Percentiles rank a stretch among this genome's conserved stretches.
Evolutionary conservation across 2,888 invertebrate genomes (phyloP).

Genomic region (Phengaris alcon): DNA sequence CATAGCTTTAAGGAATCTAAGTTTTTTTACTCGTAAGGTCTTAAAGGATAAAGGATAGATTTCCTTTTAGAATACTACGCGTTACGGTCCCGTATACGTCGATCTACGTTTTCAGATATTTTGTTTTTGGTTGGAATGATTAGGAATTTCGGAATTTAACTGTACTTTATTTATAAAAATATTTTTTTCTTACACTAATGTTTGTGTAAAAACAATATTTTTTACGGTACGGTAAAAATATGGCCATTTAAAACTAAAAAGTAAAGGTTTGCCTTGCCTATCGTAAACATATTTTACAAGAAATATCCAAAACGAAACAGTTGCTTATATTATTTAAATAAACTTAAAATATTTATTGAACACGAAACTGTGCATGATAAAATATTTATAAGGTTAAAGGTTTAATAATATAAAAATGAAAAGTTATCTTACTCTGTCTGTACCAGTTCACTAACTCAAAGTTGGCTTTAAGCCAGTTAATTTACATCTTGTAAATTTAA

Average conservation of each 20-base stretch:
- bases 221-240: too few relatives aligned
- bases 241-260: too few relatives aligned
- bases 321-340: too few relatives aligned
- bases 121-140: not conserved
- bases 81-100: not conserved
- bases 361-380: too few relatives aligned
- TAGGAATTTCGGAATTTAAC: not conserved
- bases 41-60: slow-evolving; percentile 65
- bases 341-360: too few relatives aligned
- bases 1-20: slow-evolving; percentile 71
- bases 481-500: not conserved
- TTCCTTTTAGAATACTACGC: slow-evolving; percentile 33
- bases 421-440: not conserved
- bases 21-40: slow-evolving; percentile 67
- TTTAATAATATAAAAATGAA: not conserved
- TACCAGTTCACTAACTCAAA: not conserved
- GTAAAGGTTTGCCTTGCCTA: too few relatives aligned
- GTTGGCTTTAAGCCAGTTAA: slow-evolving; percentile 16
- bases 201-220: too few relatives aligned
- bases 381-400: too few relatives aligned
- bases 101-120: not conserved
- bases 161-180: too few relatives aligned
- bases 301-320: too few relatives aligned
- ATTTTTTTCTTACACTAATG: too few relatives aligned
- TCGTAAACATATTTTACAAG: too few relatives aligned